Percentiles rank a stretch among this genome's conserved stretches.
Conservation (phyloP, 2,797 vertebrate species). For the Phrynocephalus guinanensis region DNA sequence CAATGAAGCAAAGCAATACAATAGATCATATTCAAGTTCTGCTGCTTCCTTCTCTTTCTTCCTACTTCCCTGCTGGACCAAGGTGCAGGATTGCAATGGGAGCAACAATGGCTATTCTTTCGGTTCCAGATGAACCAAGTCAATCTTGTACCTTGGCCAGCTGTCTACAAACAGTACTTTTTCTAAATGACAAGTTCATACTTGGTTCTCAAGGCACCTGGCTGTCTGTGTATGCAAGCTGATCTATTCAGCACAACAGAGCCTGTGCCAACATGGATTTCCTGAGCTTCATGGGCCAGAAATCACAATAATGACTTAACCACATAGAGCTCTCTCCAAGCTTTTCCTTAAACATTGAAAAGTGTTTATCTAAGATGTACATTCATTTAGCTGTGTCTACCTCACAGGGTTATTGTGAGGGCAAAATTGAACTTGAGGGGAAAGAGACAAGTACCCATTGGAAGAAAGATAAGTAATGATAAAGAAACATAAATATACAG, state of each 20-base stretch:
- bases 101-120: constrained; percentile 14
- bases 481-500: not conserved
- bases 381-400: not conserved
- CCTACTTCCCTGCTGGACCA: constrained; percentile 2
- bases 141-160: constrained; percentile 23
- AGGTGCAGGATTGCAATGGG: constrained; percentile 10
- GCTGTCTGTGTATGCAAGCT: not conserved
- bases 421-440: not conserved
- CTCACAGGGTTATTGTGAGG: not conserved
- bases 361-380: not conserved
- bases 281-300: constrained; percentile 5
- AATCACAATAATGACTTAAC: not conserved
- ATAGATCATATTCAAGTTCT: constrained; percentile 50
- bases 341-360: not conserved
- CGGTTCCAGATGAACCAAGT: constrained; percentile 10
- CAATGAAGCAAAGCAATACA: too few species aligned
- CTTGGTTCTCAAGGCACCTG: constrained; percentile 15
- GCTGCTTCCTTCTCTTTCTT: not conserved
- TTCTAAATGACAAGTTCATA: constrained; percentile 17
- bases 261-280: not conserved
- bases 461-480: not conserved
- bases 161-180: not conserved
- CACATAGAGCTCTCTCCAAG: not conserved
- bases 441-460: not conserved
- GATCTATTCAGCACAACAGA: constrained; percentile 8